These are phyloP conservation scores for Spilogale gracilis DNA, from an alignment of 2,113 vertebrate species.

Conservation along the genomic window DNA sequence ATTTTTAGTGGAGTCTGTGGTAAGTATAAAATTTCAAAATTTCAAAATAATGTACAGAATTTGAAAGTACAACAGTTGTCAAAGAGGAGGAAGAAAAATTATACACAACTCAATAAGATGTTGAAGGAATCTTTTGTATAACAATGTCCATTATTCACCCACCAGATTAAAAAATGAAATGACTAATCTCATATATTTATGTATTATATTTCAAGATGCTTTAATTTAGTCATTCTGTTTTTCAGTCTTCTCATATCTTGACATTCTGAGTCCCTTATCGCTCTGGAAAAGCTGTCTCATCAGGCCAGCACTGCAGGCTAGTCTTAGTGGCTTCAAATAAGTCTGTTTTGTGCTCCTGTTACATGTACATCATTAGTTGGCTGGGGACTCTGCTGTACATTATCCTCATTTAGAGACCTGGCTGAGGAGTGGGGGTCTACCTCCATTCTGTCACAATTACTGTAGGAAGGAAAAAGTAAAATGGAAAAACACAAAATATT, in stretches of 20 bases:
- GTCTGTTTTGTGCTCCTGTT: background rate
- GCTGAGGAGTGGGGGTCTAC: background rate
- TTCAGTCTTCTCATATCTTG: background rate
- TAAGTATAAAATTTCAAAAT: constrained; percentile 15
- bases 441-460: background rate
- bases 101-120: background rate
- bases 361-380: background rate
- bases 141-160: background rate
- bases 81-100: background rate
- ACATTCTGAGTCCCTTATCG: background rate
- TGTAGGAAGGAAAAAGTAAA: constrained; percentile 10
- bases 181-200: background rate
- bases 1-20: constrained; percentile 41
- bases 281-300: background rate
- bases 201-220: background rate
- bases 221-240: constrained; percentile 28
- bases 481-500: background rate
- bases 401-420: background rate
- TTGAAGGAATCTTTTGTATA: background rate
- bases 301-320: background rate
- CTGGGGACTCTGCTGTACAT: background rate
- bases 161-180: background rate
- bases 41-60: constrained; percentile 2
- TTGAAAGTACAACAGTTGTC: background rate
- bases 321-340: background rate